Conservation (phyloP, 1,140 invertebrate genomes). For the Drosophila mayri region DNA sequence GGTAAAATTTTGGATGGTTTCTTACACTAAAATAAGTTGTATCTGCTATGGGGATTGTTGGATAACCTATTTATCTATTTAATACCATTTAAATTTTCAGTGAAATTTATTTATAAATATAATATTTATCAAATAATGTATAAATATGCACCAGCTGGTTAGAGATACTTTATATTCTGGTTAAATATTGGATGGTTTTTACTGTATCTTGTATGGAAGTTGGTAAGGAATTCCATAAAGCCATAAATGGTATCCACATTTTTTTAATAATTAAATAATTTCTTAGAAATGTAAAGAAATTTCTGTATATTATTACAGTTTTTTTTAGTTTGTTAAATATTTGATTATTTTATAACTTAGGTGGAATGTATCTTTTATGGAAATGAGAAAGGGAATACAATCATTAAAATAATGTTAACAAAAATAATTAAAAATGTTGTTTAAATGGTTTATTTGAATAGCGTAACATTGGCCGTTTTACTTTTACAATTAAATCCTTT, state of each 20-base stretch:
- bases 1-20: constrained; percentile 18
- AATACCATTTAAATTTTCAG: neutral
- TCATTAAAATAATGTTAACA: neutral
- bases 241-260: neutral
- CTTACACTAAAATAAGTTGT: neutral
- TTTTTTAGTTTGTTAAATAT: neutral
- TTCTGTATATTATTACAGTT: neutral
- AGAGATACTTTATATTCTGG: neutral
- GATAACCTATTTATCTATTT: too few relatives aligned
- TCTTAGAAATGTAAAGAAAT: neutral
- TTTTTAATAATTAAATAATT: neutral
- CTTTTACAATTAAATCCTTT: too few relatives aligned
- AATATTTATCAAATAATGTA: neutral
- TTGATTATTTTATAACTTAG: neutral
- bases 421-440: neutral
- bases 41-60: neutral
- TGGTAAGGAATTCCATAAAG: neutral
- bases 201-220: constrained; percentile 2
- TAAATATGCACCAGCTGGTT: neutral
- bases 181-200: neutral
- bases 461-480: too few relatives aligned
- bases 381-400: too few relatives aligned
- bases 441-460: too few relatives aligned
- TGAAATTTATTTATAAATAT: neutral
- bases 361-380: neutral